Base-by-base conservation (phyloP, 2,797 vertebrate genomes). In the Epinephelus coioides region DNA sequence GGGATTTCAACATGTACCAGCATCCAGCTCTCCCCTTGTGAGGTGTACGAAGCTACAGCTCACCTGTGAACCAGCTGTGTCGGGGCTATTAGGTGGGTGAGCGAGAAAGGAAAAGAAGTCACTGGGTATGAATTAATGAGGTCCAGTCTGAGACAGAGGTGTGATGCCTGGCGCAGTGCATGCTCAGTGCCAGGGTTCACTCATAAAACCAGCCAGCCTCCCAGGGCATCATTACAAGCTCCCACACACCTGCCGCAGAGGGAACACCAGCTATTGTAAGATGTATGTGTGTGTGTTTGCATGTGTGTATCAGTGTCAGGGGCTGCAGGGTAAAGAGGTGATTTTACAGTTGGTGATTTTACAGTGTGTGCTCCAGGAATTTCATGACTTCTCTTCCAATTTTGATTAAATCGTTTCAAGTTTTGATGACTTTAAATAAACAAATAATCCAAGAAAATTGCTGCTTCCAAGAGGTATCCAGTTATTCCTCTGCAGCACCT, bases 201-300 rank as follows among this genome's bases (percentile, higher is more conserved):
- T 87, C 38, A 0, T 84, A 80, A 90, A 92, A 68, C 17, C 69
- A 70, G 66, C 66, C 82, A 53, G 61, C 53, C 82, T 85, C 63
- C 73, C 76, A 63, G 79, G 75, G 75, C 73, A 83, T 83, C 72
- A 63, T 81, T 76, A 88, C 61, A 47, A 43, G 51, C 69, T 67
- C 43, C 66, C 25, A 30, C 69, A 81, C 72, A 73, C 73, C 83
- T 86, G 81, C 73, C 15, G 4, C n/a, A 0, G 15, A 76, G 72
- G 38, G 25, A 80, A 67, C 51, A 72, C 60, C 40, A 21, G 14
- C 71, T 56, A 44, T 25, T 1, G 0, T 23, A 34, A 56, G 34
- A 23, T 56, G 44, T 54, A 55, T 51, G 50, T 6, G 34, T 6
- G 34, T 5, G 23, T 40, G 34, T 8, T 38, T 44, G 25, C 9